A percentile compares a stretch with the other conserved stretches of the same genome.
phyloP scores from a whole-genome alignment of 2,797 vertebrate genomes.

The Oophaga sylvatica region DNA sequence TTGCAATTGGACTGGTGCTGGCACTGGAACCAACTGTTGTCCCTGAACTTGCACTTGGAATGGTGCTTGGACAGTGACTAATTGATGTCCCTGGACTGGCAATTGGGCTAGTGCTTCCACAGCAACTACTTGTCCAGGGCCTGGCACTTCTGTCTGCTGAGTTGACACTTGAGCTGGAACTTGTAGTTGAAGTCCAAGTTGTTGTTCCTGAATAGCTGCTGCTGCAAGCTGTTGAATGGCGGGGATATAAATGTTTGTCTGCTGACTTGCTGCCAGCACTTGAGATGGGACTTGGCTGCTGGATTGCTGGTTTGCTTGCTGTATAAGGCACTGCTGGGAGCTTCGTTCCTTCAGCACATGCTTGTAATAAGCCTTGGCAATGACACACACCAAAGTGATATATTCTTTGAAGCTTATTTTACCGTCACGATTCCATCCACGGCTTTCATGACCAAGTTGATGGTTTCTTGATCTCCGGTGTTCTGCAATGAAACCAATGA shows the following conservation, averaged over 20 bases:
- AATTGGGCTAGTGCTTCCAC: not conserved
- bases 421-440: constrained; percentile 49
- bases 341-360: not conserved
- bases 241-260: not conserved
- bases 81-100: not conserved
- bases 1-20: not conserved
- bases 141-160: not conserved
- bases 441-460: constrained; percentile 40
- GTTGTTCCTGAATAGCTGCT: not conserved
- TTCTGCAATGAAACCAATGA: constrained; percentile 17
- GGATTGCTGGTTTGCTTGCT: not conserved
- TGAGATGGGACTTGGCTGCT: not conserved
- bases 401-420: constrained; percentile 52
- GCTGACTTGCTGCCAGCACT: not conserved
- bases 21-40: not conserved
- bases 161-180: not conserved
- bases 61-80: not conserved
- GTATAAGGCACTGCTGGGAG: not conserved
- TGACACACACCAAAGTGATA: constrained; percentile 32
- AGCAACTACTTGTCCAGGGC: not conserved
- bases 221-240: not conserved
- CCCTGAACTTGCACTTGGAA: not conserved
- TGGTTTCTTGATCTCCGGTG: constrained; percentile 41
- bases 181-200: not conserved
- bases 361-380: constrained; percentile 45